Conservation (phyloP, 2,888 invertebrate species). For the Lypha dubia region DNA sequence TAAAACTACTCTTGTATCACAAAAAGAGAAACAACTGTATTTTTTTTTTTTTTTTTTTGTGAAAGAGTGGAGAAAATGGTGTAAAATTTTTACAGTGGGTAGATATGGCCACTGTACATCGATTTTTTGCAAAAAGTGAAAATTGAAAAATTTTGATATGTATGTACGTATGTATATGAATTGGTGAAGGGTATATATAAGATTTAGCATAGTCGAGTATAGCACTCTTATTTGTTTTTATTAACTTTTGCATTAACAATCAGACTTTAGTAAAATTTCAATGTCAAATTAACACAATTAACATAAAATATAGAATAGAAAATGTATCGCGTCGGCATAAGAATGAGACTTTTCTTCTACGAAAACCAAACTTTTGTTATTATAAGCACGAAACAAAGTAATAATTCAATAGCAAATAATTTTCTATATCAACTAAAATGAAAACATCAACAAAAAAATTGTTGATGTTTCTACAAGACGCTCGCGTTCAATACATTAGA, state of each 20-base stretch:
- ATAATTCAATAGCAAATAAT: constrained; percentile 31
- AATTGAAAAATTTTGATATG: too few relatives aligned
- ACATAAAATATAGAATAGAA: background rate
- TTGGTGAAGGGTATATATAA: too few relatives aligned
- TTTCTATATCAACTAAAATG: constrained; percentile 40
- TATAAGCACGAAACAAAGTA: constrained; percentile 31
- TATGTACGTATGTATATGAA: too few relatives aligned
- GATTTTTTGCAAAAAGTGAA: too few relatives aligned
- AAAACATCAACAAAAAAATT: constrained; percentile 31
- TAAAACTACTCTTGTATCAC: too few relatives aligned
- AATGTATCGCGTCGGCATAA: background rate
- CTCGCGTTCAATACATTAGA: background rate
- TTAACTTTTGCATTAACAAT: background rate
- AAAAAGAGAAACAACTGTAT: too few relatives aligned
- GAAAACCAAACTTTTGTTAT: constrained; percentile 24
- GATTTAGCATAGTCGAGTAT: too few relatives aligned
- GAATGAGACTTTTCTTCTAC: constrained; percentile 1
- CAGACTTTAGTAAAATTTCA: background rate
- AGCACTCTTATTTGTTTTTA: too few relatives aligned
- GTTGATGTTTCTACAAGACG: background rate
- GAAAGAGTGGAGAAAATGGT: too few relatives aligned
- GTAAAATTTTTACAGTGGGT: too few relatives aligned
- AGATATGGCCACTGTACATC: too few relatives aligned
- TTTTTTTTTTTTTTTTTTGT: too few relatives aligned
- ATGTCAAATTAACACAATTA: constrained; percentile 36